A percentile compares a stretch with the other conserved stretches of the same genome.
These are phyloP conservation scores for Aleiodes alternator DNA, from an alignment of 2,888 invertebrate genomes.

Conservation along the genomic window DNA sequence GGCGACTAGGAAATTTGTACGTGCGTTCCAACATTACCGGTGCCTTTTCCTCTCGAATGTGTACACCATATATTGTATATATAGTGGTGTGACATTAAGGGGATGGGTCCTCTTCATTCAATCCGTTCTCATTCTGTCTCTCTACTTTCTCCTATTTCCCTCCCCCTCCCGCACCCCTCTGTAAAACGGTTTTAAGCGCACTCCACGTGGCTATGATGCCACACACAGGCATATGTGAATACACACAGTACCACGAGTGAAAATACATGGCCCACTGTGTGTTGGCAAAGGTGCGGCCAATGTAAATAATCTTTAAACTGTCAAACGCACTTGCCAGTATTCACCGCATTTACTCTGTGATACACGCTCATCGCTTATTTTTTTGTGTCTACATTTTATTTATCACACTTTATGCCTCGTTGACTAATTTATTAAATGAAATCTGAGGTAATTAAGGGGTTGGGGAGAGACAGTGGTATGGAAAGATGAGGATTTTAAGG, in stretches of 20 bases:
- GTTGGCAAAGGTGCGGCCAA: conserved; percentile 44
- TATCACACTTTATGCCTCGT: conserved; percentile 14
- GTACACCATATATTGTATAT: background rate
- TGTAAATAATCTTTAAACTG: conserved; percentile 67
- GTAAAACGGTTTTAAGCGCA: background rate
- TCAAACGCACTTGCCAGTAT: conserved; percentile 61
- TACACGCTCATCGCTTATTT: conserved; percentile 24
- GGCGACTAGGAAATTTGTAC: conserved; percentile 40
- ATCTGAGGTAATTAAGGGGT: too few species aligned
- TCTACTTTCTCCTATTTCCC: conserved; percentile 14
- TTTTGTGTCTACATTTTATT: conserved; percentile 31
- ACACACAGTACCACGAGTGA: conserved; percentile 25
- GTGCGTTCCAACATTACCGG: conserved; percentile 42
- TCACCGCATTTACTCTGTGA: conserved; percentile 32
- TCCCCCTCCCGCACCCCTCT: too few species aligned
- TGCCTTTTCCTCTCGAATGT: conserved; percentile 19
- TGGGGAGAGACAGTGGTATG: too few species aligned
- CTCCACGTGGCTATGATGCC: conserved; percentile 38
- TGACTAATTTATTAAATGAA: too few species aligned
- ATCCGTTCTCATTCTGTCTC: conserved; percentile 27
- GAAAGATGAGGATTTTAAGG: too few species aligned
- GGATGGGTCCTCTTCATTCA: conserved; percentile 41
- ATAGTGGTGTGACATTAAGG: conserved; percentile 41
- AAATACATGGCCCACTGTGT: conserved; percentile 31
- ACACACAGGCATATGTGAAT: conserved; percentile 43